Base-by-base conservation (phyloP, 2,797 vertebrate genomes). In the Euphonia xanthogaster region DNA sequence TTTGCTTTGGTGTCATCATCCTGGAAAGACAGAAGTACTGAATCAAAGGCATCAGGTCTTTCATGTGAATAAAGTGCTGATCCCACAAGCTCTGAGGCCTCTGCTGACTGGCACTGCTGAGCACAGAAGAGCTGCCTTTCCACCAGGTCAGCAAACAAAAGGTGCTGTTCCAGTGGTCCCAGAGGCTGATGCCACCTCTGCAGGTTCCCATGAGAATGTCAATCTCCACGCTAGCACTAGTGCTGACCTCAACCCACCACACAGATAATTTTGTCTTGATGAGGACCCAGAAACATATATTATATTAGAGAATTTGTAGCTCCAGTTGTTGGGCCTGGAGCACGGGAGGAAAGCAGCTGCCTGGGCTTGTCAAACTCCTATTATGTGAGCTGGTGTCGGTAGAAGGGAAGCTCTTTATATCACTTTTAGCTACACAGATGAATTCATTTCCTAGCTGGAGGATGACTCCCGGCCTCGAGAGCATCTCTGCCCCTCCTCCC, bases 1-100 rank as follows among this genome's bases (percentile, higher is more conserved):
- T 96, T 96, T 96, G 89, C 89, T 96, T 96, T 88, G 85, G 66
- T 95, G 85, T 93, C 95, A 88, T 96, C 95, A 94, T 89, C 86
- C 93, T 96, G 95, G 92, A 94, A 93, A 93, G 87, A 72, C 76
- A 94, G 44, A 91, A 94, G 90, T 84, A 93, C 85, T 76, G 62
- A 96, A 93, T 91, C 79, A 90, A 95, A 95, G 89, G 85, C 25
- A 5, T 94, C 82, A 75, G 79, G 73, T 80, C 94, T 95, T 96
- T 96, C 89, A 91, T 70, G 90, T 94, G 94, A 95, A 88, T 90
- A 86, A 95, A 94, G 62, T 95, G 95, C 93, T 95, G 76, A 93
- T 86, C 73, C 62, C 90, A 84, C 88, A 90, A 75, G 80, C 94
- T 94, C 24, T 5, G 73, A 72, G 66, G 70, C 42, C 58, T 86